Evolutionary conservation across 2,113 vertebrate genomes (phyloP).

Genomic region (Sorex araneus): DNA sequence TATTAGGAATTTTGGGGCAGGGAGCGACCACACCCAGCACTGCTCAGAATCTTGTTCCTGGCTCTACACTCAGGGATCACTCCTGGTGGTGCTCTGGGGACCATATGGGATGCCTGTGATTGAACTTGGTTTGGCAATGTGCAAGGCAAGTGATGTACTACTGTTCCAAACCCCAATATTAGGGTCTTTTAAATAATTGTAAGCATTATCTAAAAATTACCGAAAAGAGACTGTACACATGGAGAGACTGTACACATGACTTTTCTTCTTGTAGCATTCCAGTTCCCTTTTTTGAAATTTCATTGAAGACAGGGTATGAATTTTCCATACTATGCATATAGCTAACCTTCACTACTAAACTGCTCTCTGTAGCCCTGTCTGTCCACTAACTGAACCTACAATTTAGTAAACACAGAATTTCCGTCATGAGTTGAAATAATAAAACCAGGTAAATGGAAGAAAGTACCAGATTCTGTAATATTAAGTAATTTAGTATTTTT

Average conservation of each 20-base stretch:
- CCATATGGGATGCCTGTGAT: too few relatives aligned
- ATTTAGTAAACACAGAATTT: background rate
- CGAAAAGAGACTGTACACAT: background rate
- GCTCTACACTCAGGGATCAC: too few relatives aligned
- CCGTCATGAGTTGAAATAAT: background rate
- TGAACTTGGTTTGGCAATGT: too few relatives aligned
- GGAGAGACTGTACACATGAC: background rate
- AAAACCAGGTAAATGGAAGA: background rate
- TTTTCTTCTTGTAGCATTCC: background rate
- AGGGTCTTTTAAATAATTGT: background rate
- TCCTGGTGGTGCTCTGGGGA: too few relatives aligned
- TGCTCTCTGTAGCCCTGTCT: background rate
- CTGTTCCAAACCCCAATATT: background rate
- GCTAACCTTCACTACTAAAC: background rate
- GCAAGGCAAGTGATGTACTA: too few relatives aligned
- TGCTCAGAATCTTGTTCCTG: background rate
- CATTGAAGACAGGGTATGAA: background rate
- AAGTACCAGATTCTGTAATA: background rate
- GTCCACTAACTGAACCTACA: background rate
- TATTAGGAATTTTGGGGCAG: background rate
- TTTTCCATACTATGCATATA: background rate
- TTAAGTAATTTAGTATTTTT: background rate
- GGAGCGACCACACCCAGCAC: too few relatives aligned
- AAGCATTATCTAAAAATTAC: background rate
- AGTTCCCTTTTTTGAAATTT: background rate